These are phyloP conservation scores for Etheostoma spectabile DNA, from an alignment of 2,113 vertebrate species.

Conservation along the genomic window DNA sequence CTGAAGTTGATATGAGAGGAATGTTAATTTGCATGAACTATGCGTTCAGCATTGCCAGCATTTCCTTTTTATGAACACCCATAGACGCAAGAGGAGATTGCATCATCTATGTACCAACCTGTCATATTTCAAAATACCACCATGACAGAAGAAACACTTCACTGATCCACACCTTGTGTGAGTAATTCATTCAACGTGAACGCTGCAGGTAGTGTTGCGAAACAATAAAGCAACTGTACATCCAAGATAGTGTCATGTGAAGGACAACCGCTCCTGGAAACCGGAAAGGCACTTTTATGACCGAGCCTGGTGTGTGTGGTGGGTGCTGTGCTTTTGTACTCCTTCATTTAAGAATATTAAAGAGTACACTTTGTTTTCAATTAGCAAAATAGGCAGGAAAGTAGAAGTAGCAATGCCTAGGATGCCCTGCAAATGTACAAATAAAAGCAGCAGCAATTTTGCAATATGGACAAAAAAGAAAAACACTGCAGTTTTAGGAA, in stretches of 20 bases:
- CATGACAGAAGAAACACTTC: background rate
- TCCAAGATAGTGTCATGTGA: background rate
- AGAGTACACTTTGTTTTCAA: background rate
- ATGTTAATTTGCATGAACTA: background rate
- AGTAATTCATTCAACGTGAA: conserved; percentile 12
- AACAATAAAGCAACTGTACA: background rate
- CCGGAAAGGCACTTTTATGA: background rate
- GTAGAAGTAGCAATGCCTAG: background rate
- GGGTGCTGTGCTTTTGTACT: background rate
- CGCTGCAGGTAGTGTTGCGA: background rate
- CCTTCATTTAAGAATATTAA: background rate
- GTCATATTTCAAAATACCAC: conserved; percentile 8
- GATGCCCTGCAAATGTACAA: background rate
- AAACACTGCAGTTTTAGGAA: conserved; percentile 32
- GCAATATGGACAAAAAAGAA: background rate
- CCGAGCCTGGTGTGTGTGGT: background rate
- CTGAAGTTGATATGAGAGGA: background rate
- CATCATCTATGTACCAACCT: conserved; percentile 2
- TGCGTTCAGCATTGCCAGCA: background rate
- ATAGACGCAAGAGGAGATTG: conserved; percentile 18
- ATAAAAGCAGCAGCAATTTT: background rate
- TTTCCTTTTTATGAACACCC: background rate
- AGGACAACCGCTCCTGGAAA: background rate
- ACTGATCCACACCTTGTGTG: conserved; percentile 45
- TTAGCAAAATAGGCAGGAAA: background rate